These are phyloP conservation scores for Setipinna tenuifilis DNA, from an alignment of 2,797 vertebrate genomes.

Conservation along the genomic window DNA sequence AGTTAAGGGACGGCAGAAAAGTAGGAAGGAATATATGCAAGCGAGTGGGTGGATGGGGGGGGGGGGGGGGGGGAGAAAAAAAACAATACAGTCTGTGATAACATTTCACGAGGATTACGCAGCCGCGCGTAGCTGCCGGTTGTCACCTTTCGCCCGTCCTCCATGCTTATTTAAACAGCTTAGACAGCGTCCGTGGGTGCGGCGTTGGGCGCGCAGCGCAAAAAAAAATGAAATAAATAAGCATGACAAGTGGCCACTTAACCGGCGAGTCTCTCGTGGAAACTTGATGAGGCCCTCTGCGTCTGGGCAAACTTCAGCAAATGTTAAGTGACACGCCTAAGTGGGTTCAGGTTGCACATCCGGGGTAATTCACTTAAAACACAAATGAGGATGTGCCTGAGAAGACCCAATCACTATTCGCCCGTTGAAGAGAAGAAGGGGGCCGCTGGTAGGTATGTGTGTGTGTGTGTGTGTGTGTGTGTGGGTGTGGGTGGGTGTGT, in stretches of 20 bases:
- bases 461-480: neutral
- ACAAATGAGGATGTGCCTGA: slow-evolving; percentile 76
- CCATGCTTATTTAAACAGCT: slow-evolving; percentile 60
- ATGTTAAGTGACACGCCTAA: slow-evolving; percentile 81
- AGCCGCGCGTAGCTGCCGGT: slow-evolving; percentile 42
- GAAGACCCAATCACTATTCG: slow-evolving; percentile 70
- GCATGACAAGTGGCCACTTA: slow-evolving; percentile 82
- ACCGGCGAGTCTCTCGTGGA: slow-evolving; percentile 72
- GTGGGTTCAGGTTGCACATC: slow-evolving; percentile 82
- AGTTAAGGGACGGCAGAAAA: neutral
- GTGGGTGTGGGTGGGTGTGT: neutral
- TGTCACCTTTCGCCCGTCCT: slow-evolving; percentile 44
- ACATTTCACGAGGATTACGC: slow-evolving; percentile 53
- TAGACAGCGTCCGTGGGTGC: slow-evolving; percentile 59
- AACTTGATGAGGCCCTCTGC: slow-evolving; percentile 73
- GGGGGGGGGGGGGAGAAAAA: neutral
- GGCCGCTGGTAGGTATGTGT: too few relatives aligned
- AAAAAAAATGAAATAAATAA: slow-evolving; percentile 76
- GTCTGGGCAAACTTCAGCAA: slow-evolving; percentile 78
- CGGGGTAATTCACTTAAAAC: slow-evolving; percentile 81
- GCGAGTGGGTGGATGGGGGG: neutral
- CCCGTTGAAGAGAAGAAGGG: slow-evolving; percentile 67
- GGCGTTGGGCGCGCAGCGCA: slow-evolving; percentile 55
- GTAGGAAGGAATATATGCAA: neutral
- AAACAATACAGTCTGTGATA: slow-evolving; percentile 51